These are phyloP conservation scores for Cheilosia urbana DNA, from an alignment of 2,888 invertebrate species.

Conservation along the genomic window DNA sequence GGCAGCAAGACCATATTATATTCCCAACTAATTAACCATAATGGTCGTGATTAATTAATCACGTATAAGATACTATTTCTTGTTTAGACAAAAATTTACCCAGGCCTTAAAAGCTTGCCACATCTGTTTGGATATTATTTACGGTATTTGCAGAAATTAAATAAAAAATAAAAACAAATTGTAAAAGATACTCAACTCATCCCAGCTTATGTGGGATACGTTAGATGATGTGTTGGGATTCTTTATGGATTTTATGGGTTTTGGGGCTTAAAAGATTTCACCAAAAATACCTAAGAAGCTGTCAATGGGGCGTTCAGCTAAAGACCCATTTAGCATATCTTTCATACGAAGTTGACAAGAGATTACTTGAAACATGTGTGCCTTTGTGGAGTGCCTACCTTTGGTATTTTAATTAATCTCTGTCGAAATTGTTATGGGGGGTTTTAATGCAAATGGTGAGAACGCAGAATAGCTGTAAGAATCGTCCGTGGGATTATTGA, in stretches of 20 bases:
- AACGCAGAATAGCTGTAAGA: background rate
- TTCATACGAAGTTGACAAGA: background rate
- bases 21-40: slow-evolving; percentile 8
- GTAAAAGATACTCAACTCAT: no score
- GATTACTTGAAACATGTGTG: background rate
- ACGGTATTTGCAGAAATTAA: no score
- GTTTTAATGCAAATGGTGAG: background rate
- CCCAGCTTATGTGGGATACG: no score
- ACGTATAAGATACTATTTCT: background rate
- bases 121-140: no score
- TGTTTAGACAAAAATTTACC: background rate
- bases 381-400: no score
- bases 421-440: background rate
- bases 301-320: background rate
- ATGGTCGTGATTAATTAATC: slow-evolving; percentile 27
- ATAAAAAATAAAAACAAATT: no score
- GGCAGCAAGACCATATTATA: background rate
- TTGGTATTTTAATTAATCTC: background rate
- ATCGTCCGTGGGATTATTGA: no score
- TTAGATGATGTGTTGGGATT: no score
- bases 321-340: background rate
- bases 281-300: background rate
- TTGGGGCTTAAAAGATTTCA: background rate
- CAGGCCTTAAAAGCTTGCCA: background rate
- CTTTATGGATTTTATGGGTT: no score